These are phyloP conservation scores for Campoletis sonorensis DNA, from an alignment of 1,140 invertebrate species.

Conservation along the genomic window DNA sequence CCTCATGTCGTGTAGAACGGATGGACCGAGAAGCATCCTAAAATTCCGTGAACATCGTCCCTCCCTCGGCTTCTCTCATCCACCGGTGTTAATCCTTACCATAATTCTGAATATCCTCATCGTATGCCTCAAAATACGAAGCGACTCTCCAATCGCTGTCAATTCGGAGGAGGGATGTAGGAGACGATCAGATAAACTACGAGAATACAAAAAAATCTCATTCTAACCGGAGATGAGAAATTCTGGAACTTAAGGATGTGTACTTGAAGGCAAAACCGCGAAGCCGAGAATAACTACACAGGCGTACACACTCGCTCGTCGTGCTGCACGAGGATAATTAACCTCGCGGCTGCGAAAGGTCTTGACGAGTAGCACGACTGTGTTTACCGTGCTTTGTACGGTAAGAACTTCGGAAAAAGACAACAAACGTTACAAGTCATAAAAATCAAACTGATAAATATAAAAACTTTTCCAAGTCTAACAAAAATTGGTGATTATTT, in stretches of 20 bases:
- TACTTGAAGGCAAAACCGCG: conserved; percentile 20
- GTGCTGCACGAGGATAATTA: conserved; percentile 43
- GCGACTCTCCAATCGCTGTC: not conserved
- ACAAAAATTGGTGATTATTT: not conserved
- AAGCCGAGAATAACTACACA: conserved; percentile 19
- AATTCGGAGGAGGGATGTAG: not conserved
- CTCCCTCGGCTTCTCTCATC: not conserved
- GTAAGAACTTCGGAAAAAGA: not conserved
- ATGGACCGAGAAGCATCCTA: conserved; percentile 26
- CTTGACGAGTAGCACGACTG: conserved; percentile 34
- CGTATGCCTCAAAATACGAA: conserved; percentile 8
- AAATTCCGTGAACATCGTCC: conserved; percentile 26
- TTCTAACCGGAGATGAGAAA: conserved; percentile 16
- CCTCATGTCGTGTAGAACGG: conserved; percentile 27
- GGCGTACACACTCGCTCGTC: not conserved
- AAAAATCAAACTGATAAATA: not conserved
- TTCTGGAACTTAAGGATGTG: not conserved
- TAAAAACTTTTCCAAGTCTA: not conserved
- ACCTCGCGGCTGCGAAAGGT: conserved; percentile 34
- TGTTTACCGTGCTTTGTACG: conserved; percentile 13
- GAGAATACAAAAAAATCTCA: not conserved
- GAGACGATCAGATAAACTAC: not conserved
- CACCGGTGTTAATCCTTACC: conserved; percentile 27
- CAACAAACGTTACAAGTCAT: conserved; percentile 10
- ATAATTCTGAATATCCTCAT: conserved; percentile 37